Evolutionary conservation across 2,797 vertebrate genomes (phyloP), one percentile per base, ranked within the genome.

Genomic region (Eulemur albifrons): DNA sequence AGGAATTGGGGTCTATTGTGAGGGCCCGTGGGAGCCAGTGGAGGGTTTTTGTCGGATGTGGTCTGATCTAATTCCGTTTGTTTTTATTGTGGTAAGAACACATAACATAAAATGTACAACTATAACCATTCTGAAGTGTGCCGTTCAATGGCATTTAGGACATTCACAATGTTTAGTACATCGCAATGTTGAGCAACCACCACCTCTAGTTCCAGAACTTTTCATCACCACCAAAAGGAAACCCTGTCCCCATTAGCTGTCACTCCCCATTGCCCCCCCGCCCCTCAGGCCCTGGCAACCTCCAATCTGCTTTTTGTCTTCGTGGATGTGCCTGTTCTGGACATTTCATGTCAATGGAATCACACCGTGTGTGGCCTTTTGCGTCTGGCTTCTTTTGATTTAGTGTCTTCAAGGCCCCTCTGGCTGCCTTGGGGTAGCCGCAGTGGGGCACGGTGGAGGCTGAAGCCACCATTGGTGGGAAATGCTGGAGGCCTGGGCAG

Each of bases 101-200:
- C 25, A 11, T 67, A 27, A 57, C 18, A 76, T 69, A 17, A 69
- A 92, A 86, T 3, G 52, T n/a, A 7, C 69, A 14, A 1, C 48
- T 5, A 27, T 32, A 1, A 38, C 23, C 13, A 38, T 8, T 13
- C 82, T 4, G 9, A 30, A 48, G 30, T 38, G 2, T 13, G 35
- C 57, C 87, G 5, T 5, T 25, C 67, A 6, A 9, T 21, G 45
- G 4, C 70, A 67, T 4, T 59, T 35, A 32, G 7, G 10, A n/a
- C n/a, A 25, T 23, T 32, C 4, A 27, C 35, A 1, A 35, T 43
- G 65, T 27, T 1, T 57, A 23, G 54, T 57, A 23, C 30, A 32
- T 18, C 2, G 20, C 27, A 1, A 43, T 43, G 75, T 27, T 1
- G 1, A 12, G 5, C 14, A 3, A 5, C 45, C 32, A 6, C 18